Evolutionary conservation across 2,113 vertebrate species (phyloP).

Genomic region (Poeciliopsis occidentalis): DNA sequence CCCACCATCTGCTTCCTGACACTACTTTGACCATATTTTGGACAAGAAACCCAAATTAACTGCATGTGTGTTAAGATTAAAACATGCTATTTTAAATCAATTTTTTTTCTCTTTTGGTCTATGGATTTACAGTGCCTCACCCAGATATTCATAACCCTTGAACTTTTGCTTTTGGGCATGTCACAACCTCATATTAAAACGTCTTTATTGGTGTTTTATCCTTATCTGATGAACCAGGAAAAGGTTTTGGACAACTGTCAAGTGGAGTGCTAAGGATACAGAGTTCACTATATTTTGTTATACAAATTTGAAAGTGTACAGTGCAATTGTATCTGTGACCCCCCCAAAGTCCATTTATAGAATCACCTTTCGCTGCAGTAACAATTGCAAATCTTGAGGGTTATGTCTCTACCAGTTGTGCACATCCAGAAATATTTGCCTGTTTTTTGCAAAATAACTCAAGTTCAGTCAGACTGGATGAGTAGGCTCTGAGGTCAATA

Average conservation of each 20-base stretch:
- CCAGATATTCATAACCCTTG: neutral
- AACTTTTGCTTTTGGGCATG: neutral
- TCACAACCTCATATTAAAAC: neutral
- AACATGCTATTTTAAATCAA: neutral
- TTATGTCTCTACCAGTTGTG: no score
- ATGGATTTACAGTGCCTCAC: neutral
- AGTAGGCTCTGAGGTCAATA: neutral
- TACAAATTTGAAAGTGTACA: neutral
- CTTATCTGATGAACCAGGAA: neutral
- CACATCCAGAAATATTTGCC: no score
- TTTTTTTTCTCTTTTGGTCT: neutral
- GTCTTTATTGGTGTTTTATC: neutral
- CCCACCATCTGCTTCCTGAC: conserved; percentile 60
- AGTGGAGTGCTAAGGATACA: neutral
- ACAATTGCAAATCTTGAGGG: no score
- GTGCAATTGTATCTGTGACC: no score
- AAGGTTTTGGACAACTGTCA: neutral
- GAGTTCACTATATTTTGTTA: neutral
- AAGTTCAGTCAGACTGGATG: neutral
- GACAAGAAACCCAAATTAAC: conserved; percentile 8
- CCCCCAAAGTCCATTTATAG: no score
- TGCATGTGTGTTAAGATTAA: neutral
- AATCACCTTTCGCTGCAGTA: no score
- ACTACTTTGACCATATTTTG: neutral
- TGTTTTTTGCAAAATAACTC: neutral